These are phyloP conservation scores for Sylvia borin DNA, from an alignment of 2,797 vertebrate species.

Conservation along the genomic window DNA sequence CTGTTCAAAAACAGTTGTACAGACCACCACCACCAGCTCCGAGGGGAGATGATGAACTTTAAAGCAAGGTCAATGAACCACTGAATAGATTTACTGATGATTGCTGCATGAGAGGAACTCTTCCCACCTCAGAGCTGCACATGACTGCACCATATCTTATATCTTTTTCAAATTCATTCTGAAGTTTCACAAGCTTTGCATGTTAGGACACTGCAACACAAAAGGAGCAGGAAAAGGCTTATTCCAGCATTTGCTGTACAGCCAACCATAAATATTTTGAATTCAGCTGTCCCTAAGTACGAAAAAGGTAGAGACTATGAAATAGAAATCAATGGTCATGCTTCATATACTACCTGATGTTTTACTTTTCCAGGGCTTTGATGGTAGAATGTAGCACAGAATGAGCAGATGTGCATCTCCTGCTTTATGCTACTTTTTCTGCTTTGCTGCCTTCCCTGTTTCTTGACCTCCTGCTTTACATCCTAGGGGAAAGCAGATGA, in stretches of 20 bases:
- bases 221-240: not conserved
- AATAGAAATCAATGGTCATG: constrained; percentile 52
- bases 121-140: not conserved
- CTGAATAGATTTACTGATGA: constrained; percentile 1
- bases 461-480: not conserved
- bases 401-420: constrained; percentile 6
- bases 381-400: constrained; percentile 7
- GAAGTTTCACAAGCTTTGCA: not conserved
- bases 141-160: not conserved
- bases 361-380: constrained; percentile 12
- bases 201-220: not conserved
- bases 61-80: not conserved
- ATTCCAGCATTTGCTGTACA: constrained; percentile 39
- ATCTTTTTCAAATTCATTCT: not conserved
- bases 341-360: not conserved
- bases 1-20: not conserved
- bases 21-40: not conserved
- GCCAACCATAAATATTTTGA: constrained; percentile 49
- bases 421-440: not conserved
- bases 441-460: not conserved
- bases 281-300: not conserved
- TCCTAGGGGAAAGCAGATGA: not conserved
- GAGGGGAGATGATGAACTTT: not conserved
- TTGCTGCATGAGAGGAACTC: not conserved
- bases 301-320: constrained; percentile 27